Base-by-base conservation (phyloP, 92 coral and sea anemone species). In the Actinostola sp. region DNA sequence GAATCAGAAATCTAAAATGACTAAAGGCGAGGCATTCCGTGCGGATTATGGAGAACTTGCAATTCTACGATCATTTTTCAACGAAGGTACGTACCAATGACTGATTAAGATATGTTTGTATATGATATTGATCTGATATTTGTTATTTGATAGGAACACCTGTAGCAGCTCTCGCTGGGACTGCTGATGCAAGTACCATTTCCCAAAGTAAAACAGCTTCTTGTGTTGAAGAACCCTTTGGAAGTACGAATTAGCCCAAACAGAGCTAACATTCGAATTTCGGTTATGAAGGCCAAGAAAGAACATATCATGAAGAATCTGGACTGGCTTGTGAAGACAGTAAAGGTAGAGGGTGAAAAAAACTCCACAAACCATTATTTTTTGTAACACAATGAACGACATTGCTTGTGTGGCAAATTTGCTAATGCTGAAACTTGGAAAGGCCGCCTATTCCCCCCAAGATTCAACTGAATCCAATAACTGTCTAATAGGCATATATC, bases 171-270 rank as follows among this genome's bases (percentile, higher is more conserved):
- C 75, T 78, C 5, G 75, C 83, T 32, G 87, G 87, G 0, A 86
- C 90, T 0, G 91, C 91, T 31, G 91, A 86, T 45, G 15, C 42
- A 32, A 14, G 36, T 2, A 81, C n/a, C 91, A 21, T 64, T 68
- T 9, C 53, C 62, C 0, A 81, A 78, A 7, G 75, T 86, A 33
- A 80, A 42, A 55, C 28, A 49, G 0, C 61, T 65, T 8, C 77
- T 81, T 29, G 13, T 21, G 27, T 5, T 86, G 50, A 31, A 21
- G n/a, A 72, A 85, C 54, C 16, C 54, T 14, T 38, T 25, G 8
- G 49, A 8, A 21, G 63, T 86, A 0, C 75, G 66, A 45, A 61
- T 86, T 0, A 80, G 91, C 71, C 87, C 87, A 11, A 82, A 70
- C 32, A 51, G 87, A 1, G 13, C 21, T 19, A 86, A 81, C 49